phyloP scores from a whole-genome alignment of 2,888 invertebrate species.

The Argyra leucocephala region DNA sequence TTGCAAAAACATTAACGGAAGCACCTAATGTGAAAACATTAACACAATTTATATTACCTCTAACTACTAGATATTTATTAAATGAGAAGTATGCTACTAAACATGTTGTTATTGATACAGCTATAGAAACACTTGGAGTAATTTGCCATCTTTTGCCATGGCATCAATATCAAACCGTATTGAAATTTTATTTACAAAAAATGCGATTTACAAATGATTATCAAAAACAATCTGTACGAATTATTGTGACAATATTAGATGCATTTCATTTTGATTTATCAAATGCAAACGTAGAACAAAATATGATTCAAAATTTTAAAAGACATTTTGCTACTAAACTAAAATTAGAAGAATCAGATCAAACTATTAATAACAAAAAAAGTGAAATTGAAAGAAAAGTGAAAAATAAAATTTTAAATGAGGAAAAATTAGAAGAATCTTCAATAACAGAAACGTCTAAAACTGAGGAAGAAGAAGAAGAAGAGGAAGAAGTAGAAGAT shows the following conservation, averaged over 20 bases:
- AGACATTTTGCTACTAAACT: conserved; percentile 27
- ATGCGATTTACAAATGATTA: conserved; percentile 61
- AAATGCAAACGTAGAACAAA: conserved; percentile 44
- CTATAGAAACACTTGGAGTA: conserved; percentile 69
- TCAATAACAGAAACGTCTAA: conserved; percentile 41
- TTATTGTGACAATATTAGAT: conserved; percentile 71
- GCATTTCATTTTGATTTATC: conserved; percentile 85
- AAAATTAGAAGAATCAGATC: conserved; percentile 21
- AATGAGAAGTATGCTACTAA: conserved; percentile 66
- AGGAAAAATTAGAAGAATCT: conserved; percentile 27
- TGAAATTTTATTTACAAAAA: conserved; percentile 70
- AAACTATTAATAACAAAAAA: conserved; percentile 29
- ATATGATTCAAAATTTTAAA: conserved; percentile 26
- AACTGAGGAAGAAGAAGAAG: conserved; percentile 27
- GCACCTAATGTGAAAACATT: conserved; percentile 60
- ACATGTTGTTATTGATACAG: conserved; percentile 72
- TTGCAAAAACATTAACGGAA: conserved; percentile 53
- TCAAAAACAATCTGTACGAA: conserved; percentile 73
- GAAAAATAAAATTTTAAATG: conserved; percentile 21
- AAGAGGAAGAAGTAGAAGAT: conserved; percentile 37
- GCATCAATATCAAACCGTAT: conserved; percentile 75
- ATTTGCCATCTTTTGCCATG: conserved; percentile 74
- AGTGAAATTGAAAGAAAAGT: conserved; percentile 24
- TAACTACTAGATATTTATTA: conserved; percentile 70
- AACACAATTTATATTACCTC: conserved; percentile 75